Evolutionary conservation across 2,113 vertebrate species (phyloP), one percentile per base, ranked within the genome.

Genomic region (Sylvilagus bachmani): DNA sequence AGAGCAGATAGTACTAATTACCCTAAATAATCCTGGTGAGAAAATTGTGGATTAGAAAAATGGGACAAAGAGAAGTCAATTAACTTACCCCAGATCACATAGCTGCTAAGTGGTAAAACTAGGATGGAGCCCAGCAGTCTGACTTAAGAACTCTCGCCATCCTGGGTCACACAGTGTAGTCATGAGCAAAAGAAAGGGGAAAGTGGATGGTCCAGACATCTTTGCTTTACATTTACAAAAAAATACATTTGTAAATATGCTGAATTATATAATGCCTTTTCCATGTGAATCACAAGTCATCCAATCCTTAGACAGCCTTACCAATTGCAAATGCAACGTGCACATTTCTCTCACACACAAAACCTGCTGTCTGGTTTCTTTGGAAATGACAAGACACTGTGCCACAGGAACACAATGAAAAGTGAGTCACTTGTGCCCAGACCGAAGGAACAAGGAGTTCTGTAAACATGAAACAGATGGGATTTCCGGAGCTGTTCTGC

Each of bases 391-490:
- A 97, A 90, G 84, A 94, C 86, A 93, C 85, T 91, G 80, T 31
- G 86, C 96, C 95, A 89, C 82, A 95, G 66, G 69, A 96, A 95
- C 95, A 97, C 97, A 97, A 97, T 97, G 86, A 94, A 87, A 74
- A 97, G 86, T 93, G 97, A 98, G 93, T 97, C 97, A 97, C 88
- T 84, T 83, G 74, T 91, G 86, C 90, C 86, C 92, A 84, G 89
- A 93, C 74, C 1, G 1, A 91, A 97, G 89, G 96, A 98, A 97
- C 92, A 73, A 85, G 0, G 1, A 95, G 96, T 96, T 97, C 97
- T 97, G 93, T 85, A 97, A 97, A 96, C 93, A 96, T 0, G 64
- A 96, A 97, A 94, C 97, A 98, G 97, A 98, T 98, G 97, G 97
- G 49, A 95, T 96, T 95, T 95, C 96, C 94, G 62, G 49, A 97